Base-by-base conservation (phyloP, 1,140 invertebrate genomes). In the Conus betulinus region DNA sequence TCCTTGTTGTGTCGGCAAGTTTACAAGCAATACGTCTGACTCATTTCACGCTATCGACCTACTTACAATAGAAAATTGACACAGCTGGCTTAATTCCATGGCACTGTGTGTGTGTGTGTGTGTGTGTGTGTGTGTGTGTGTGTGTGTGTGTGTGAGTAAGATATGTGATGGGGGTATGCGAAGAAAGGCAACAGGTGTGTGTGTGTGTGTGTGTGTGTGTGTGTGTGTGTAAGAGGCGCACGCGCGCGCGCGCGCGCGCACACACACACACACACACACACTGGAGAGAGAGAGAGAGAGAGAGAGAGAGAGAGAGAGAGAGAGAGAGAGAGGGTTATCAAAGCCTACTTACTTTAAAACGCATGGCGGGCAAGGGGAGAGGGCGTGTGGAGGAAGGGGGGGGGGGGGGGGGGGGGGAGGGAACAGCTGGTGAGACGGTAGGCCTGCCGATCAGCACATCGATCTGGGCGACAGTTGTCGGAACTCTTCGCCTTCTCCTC, bases 391-490 rank as follows among this genome's bases (percentile, higher is more conserved):
- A n/a, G 67, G 67, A 23, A 71, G 20, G 15, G 8, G 67, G 8
- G 67, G 67, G 15, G 67, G 76, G 0, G n/a, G 76, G n/a, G 10
- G 76, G 7, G n/a, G 76, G 1, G 6, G 25, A 0, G 8, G 10
- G 39, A 7, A 27, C 76, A 23, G 76, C 57, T 39, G 76, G 25
- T 15, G 76, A 39, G 76, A 78, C 39, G 7, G 25, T 25, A 39
- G 5, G 10, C 8, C 6, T 7, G 10, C 76, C 25, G 76, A 78
- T 39, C 6, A 8, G 8, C 76, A 78, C 25, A 78, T 51, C 39
- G 76, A 78, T 78, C 76, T 10, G 39, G n/a, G 76, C 39, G 76
- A 51, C 76, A 78, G 76, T 78, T 78, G 76, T 78, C 25, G 76
- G 76, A 78, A 78, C 76, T 51, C 27, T 23, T 39, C 76, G 25